Evolutionary conservation across 2,888 invertebrate genomes (phyloP).

Genomic region (Drosophila demipolita): DNA sequence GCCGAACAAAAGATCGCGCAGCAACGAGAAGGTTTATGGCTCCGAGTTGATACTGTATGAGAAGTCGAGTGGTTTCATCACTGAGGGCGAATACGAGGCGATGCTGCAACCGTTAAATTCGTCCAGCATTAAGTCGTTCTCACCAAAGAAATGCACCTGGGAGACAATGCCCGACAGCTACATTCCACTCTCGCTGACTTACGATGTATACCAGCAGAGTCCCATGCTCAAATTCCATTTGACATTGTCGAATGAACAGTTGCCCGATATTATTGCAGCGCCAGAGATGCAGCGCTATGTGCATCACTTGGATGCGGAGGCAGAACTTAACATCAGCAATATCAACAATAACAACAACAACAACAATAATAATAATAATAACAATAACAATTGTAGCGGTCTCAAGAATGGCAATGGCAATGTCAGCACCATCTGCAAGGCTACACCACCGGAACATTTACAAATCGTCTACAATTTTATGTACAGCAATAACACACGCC

Average conservation of each 20-base stretch:
- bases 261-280: slow-evolving; percentile 75
- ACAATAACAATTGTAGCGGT: slow-evolving; percentile 49
- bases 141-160: slow-evolving; percentile 91
- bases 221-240: slow-evolving; percentile 94
- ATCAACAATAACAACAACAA: slow-evolving; percentile 53
- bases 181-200: slow-evolving; percentile 85
- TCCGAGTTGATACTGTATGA: slow-evolving; percentile 96
- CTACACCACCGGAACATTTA: slow-evolving; percentile 86
- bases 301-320: slow-evolving; percentile 57
- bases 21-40: slow-evolving; percentile 85
- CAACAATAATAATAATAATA: slow-evolving; percentile 59
- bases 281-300: slow-evolving; percentile 77
- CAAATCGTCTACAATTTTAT: slow-evolving; percentile 98
- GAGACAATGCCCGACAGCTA: slow-evolving; percentile 87
- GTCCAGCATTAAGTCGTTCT: slow-evolving; percentile 85
- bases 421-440: slow-evolving; percentile 42
- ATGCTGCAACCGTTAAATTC: slow-evolving; percentile 90
- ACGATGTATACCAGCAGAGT: slow-evolving; percentile 91
- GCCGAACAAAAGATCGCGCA: slow-evolving; percentile 89
- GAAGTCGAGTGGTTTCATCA: slow-evolving; percentile 94
- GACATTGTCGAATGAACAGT: slow-evolving; percentile 90
- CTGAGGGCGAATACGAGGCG: slow-evolving; percentile 96
- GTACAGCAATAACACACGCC: slow-evolving; percentile 96
- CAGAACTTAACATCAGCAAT: slow-evolving; percentile 73
- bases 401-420: slow-evolving; percentile 40